Evolutionary conservation across 1,140 invertebrate species (phyloP).

Genomic region (Phocides pigmalion): DNA sequence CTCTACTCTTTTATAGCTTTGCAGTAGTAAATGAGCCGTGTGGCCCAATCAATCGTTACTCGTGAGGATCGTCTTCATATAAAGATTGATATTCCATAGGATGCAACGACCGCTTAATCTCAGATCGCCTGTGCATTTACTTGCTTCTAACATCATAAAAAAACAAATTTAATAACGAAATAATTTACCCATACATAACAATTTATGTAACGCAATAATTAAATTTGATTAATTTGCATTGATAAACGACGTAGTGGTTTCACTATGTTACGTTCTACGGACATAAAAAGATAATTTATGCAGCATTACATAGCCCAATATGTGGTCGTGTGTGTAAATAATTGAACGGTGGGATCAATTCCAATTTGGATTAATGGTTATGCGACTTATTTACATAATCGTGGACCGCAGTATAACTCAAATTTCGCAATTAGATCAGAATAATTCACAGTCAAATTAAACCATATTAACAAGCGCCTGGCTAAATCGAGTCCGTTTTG

Average conservation of each 20-base stretch:
- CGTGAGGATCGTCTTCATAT: no score
- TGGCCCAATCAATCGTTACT: no score
- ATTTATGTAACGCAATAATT: background rate
- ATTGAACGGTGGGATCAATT: conserved; percentile 24
- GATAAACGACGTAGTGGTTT: background rate
- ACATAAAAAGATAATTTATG: conserved; percentile 11
- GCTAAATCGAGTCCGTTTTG: conserved; percentile 31
- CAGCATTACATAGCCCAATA: background rate
- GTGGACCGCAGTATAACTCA: conserved; percentile 20
- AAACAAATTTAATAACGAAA: no score
- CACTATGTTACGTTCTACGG: background rate
- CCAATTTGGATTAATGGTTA: conserved; percentile 27
- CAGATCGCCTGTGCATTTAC: no score
- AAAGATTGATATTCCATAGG: no score
- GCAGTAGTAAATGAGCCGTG: no score
- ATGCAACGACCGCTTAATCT: no score
- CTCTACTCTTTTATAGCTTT: no score
- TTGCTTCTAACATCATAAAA: no score
- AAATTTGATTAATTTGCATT: background rate
- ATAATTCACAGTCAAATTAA: conserved; percentile 26
- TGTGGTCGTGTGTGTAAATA: conserved; percentile 22
- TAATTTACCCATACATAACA: background rate
- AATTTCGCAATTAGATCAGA: conserved; percentile 23
- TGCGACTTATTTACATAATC: conserved; percentile 25
- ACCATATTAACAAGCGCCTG: conserved; percentile 22